Base-by-base conservation (phyloP, 2,888 invertebrate species). In the Drosophila koepferae region DNA sequence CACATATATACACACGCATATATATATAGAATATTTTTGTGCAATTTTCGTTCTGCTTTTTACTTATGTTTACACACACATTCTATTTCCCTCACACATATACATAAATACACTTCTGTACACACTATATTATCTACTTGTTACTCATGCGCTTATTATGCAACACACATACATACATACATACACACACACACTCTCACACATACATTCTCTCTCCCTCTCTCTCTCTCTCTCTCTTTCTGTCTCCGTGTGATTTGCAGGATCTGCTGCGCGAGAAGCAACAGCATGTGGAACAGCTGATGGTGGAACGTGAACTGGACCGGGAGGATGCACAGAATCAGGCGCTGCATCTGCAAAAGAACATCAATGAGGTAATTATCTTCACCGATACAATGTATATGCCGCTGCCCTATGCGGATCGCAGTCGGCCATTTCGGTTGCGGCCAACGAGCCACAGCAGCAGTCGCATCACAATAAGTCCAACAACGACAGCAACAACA, bases 251-350 rank as follows among this genome's bases (percentile, higher is more conserved):
- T 20, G 36, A 16, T 1, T 54, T 23, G 31, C 93, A 99, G 98
- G 98, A 98, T 92, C 94, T 97, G 40, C 94, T 99, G 69, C 96
- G 97, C 91, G 99, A 99, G 93, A 99, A 99, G 92, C 98, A 99
- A 91, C 96, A 97, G 80, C 98, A 99, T 91, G 96, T 99, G 90
- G 98, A 99, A 91, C 96, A 97, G 89, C 94, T 99, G 83, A 95
- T 99, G 92, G 96, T 96, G 74, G 99, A 99, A 92, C 94, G 98
- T 60, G 99, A 99, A 90, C 92, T 98, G 85, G 99, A 98, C 92
- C 94, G 98, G 83, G 95, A 97, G 38, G 98, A 99, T 92, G 95
- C 98, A 34, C 98, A 97, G 16, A 96, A 97, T 96, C 34, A 98
- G 82, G 91, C 91, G 31, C 76, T 92, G 71, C 91, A 92, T 66